phyloP scores from a whole-genome alignment of 2,113 vertebrate genomes.

The Cochlearius cochlearius region DNA sequence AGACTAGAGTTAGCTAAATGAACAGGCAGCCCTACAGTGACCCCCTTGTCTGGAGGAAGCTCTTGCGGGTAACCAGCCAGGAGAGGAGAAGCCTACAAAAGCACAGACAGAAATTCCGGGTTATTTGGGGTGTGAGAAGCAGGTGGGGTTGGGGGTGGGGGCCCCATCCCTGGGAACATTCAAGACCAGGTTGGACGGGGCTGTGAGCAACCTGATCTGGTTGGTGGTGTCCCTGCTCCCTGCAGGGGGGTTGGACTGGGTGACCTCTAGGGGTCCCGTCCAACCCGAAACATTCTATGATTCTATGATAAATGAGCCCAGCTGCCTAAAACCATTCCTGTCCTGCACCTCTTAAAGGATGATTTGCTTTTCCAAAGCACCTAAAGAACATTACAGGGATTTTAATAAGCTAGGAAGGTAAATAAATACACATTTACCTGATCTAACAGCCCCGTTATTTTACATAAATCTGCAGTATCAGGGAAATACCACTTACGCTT shows the following conservation, averaged over 20 bases:
- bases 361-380: background rate
- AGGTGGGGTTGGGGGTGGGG: accelerated
- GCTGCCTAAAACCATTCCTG: background rate
- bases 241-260: no score
- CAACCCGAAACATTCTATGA: no score
- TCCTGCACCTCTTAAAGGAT: background rate
- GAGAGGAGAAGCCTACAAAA: background rate
- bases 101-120: background rate
- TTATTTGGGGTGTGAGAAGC: background rate
- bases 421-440: background rate
- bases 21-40: background rate
- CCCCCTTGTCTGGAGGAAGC: background rate
- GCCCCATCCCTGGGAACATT: no score
- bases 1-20: background rate
- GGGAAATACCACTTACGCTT: background rate
- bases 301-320: background rate
- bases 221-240: no score
- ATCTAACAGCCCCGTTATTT: background rate
- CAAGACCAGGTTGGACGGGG: no score
- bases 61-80: background rate
- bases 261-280: no score
- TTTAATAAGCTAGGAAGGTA: background rate
- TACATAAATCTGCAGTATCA: background rate
- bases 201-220: no score
- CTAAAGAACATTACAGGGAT: background rate